Conservation (phyloP, 2,797 vertebrate species). For the Brachyrhaphis roseni region DNA sequence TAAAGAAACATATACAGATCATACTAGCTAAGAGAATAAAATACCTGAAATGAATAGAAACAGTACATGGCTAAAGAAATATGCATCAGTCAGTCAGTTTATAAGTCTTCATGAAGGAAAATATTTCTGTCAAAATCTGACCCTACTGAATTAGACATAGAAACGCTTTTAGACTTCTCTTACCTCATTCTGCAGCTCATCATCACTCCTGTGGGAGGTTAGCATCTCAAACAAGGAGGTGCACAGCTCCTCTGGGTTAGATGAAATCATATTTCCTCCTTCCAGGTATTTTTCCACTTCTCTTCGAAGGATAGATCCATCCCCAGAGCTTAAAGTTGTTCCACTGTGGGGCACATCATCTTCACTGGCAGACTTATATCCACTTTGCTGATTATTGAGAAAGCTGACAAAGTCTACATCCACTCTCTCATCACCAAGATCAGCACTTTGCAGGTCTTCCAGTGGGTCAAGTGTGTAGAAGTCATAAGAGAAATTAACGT, state of each 20-base stretch:
- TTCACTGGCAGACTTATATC: conserved; percentile 63
- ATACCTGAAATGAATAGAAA: background rate
- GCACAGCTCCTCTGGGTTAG: conserved; percentile 92
- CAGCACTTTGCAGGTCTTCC: conserved; percentile 79
- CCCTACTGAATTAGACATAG: background rate
- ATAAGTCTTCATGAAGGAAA: background rate
- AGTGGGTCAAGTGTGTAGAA: conserved; percentile 88
- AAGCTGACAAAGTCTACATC: conserved; percentile 88
- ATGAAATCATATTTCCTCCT: conserved; percentile 84
- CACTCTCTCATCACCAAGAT: conserved; percentile 26
- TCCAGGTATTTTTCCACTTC: conserved; percentile 92
- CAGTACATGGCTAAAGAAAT: background rate
- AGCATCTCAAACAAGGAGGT: conserved; percentile 95
- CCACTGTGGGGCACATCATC: conserved; percentile 46
- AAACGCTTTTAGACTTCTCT: conserved; percentile 26
- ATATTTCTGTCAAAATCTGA: background rate
- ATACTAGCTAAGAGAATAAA: background rate
- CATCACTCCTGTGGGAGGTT: conserved; percentile 89
- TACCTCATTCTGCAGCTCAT: conserved; percentile 98
- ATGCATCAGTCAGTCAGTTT: background rate
- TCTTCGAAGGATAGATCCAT: conserved; percentile 83
- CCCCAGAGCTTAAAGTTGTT: conserved; percentile 73
- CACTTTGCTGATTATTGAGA: conserved; percentile 83
- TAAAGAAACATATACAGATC: background rate
- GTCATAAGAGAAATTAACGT: conserved; percentile 91